Evolutionary conservation across 2,888 invertebrate genomes (phyloP).

Genomic region (Trissonchulus latispiculum): DNA sequence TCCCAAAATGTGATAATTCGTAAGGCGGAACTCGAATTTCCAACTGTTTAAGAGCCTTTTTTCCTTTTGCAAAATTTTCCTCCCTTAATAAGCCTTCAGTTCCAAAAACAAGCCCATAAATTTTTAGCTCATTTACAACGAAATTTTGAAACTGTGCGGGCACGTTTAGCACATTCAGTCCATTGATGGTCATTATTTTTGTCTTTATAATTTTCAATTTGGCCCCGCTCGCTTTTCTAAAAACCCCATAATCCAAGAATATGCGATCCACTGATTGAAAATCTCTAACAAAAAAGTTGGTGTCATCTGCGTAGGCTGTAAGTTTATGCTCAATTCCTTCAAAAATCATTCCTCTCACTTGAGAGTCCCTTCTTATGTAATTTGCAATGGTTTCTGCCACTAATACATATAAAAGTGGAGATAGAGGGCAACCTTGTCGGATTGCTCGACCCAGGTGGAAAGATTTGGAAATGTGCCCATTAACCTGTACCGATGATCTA

Average conservation of each 20-base stretch:
- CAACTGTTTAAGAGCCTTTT: background rate
- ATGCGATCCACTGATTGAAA: background rate
- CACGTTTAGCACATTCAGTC: background rate
- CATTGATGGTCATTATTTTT: background rate
- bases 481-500: constrained; percentile 1
- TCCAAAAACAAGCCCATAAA: background rate
- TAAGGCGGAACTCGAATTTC: background rate
- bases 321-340: background rate
- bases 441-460: background rate
- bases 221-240: constrained; percentile 8
- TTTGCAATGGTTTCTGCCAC: constrained; percentile 11
- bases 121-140: background rate
- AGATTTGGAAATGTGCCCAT: constrained; percentile 3
- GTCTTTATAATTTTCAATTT: constrained; percentile 2
- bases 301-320: constrained; percentile 14
- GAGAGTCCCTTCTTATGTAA: background rate
- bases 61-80: background rate
- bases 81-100: background rate
- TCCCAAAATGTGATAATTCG: background rate
- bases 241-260: background rate
- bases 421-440: constrained; percentile 14
- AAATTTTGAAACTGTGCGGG: background rate
- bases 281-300: constrained; percentile 10
- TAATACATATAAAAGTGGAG: constrained; percentile 12
- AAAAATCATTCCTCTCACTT: background rate